These are phyloP conservation scores for Tenebrio molitor DNA, from an alignment of 1,140 invertebrate species.

Conservation along the genomic window DNA sequence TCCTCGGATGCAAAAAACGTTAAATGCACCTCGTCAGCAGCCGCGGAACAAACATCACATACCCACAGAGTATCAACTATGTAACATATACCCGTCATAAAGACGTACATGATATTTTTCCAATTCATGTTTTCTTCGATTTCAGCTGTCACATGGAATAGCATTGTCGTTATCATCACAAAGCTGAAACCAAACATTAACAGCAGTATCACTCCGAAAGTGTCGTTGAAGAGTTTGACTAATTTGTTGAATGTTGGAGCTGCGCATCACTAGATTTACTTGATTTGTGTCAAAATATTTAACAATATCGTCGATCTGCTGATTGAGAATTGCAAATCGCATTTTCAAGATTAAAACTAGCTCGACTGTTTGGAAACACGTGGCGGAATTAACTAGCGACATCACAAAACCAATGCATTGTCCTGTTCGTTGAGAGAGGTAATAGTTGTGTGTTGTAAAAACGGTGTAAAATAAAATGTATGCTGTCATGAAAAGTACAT, in stretches of 20 bases:
- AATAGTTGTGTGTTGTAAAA: too few relatives aligned
- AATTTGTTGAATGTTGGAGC: too few relatives aligned
- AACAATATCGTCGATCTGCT: neutral
- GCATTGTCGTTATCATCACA: neutral
- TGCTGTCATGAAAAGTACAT: too few relatives aligned
- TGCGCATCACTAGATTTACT: too few relatives aligned
- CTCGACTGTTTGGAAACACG: neutral
- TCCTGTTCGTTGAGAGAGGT: too few relatives aligned
- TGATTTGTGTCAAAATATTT: too few relatives aligned
- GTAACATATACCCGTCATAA: neutral
- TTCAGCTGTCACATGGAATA: neutral
- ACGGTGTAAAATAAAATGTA: too few relatives aligned
- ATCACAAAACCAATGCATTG: too few relatives aligned
- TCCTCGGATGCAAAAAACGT: neutral
- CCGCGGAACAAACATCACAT: neutral
- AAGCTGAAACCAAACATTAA: conserved; percentile 3
- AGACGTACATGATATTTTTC: neutral
- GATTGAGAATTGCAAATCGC: neutral
- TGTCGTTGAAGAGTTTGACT: conserved; percentile 17
- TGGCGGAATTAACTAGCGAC: neutral
- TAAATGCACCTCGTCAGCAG: neutral
- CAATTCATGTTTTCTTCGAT: neutral
- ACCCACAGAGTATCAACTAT: neutral
- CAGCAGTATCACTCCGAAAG: conserved; percentile 11
- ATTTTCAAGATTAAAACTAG: neutral